A percentile compares a stretch with the other conserved stretches of the same genome.
phyloP scores from a whole-genome alignment of 2,797 vertebrate species.

The Diceros bicornis region DNA sequence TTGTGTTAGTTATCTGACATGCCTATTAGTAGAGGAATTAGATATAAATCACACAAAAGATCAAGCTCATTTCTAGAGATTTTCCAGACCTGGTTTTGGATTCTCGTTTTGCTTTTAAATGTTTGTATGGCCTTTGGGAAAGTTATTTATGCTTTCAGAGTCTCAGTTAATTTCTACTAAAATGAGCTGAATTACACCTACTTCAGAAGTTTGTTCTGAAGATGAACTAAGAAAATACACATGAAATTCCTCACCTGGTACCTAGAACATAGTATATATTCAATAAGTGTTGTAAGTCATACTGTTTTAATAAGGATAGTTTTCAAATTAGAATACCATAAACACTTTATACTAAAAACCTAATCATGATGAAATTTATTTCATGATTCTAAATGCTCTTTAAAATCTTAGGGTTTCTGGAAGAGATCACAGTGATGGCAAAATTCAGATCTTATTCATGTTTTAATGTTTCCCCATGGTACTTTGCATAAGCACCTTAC shows the following conservation, averaged over 20 bases:
- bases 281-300: not conserved
- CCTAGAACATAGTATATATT: not conserved
- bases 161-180: conserved; percentile 50
- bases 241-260: not conserved
- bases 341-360: not conserved
- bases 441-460: not conserved
- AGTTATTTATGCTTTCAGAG: conserved; percentile 2
- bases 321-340: conserved; percentile 64
- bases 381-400: conserved; percentile 41
- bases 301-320: not conserved
- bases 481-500: conserved; percentile 52
- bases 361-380: conserved; percentile 32
- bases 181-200: not conserved
- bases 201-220: conserved; percentile 36
- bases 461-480: conserved; percentile 31
- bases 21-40: not conserved
- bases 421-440: not conserved
- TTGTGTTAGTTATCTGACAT: not conserved
- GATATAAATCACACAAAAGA: conserved; percentile 38
- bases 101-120: conserved; percentile 4
- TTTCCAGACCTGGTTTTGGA: not conserved
- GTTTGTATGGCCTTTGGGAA: not conserved
- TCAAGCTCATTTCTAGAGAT: not conserved
- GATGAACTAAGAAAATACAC: conserved; percentile 51
- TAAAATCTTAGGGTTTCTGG: not conserved